phyloP scores from a whole-genome alignment of 1,140 invertebrate species.

The Sarcophaga peregrina region DNA sequence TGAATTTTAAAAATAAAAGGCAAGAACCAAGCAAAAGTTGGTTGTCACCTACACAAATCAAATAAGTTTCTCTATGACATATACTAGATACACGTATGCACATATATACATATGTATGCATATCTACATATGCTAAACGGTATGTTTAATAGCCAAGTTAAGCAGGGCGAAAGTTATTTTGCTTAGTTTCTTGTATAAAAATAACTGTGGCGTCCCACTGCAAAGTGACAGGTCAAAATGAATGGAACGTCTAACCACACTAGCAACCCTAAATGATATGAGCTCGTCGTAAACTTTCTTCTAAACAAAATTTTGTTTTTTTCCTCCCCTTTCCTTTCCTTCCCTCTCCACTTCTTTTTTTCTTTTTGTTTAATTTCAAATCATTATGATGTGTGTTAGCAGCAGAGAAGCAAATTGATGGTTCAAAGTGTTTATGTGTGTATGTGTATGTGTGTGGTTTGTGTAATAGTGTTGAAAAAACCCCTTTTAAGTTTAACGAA shows the following conservation, averaged over 20 bases:
- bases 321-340: neutral
- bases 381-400: neutral
- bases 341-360: no score
- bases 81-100: no score
- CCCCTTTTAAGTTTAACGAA: constrained; percentile 40
- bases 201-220: neutral
- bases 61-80: no score
- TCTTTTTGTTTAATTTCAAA: neutral
- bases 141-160: no score
- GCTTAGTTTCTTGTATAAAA: constrained; percentile 19
- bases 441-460: neutral
- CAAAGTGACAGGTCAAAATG: neutral
- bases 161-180: neutral
- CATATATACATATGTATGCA: no score
- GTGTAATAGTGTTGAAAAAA: constrained; percentile 21
- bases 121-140: no score
- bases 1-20: no score
- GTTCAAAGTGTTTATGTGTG: no score
- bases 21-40: no score
- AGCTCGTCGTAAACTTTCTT: no score
- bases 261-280: neutral
- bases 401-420: neutral
- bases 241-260: neutral
- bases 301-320: neutral
- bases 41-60: no score